A percentile compares a stretch with the other conserved stretches of the same genome.
Conservation (phyloP, 2,888 invertebrate genomes). For the Scaptomyza polygonia region DNA sequence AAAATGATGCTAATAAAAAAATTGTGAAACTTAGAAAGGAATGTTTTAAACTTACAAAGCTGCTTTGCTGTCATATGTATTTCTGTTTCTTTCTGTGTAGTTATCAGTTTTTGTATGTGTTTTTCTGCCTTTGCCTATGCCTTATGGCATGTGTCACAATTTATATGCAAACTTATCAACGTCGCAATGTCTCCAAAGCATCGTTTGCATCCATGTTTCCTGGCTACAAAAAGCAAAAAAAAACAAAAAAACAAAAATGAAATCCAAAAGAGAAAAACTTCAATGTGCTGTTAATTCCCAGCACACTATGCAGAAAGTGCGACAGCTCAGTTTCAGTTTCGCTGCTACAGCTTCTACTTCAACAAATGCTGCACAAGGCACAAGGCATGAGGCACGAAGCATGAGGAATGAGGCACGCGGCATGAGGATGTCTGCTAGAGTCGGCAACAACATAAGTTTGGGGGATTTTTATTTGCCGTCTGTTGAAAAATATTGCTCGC, state of each 20-base stretch:
- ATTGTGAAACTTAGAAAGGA: too few species aligned
- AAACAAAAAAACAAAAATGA: slow-evolving; percentile 26
- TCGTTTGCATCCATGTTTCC: slow-evolving; percentile 71
- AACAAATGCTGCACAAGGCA: slow-evolving; percentile 28
- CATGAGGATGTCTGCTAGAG: slow-evolving; percentile 51
- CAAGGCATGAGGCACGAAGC: slow-evolving; percentile 21
- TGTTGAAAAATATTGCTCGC: slow-evolving; percentile 74
- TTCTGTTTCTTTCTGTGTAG: neutral
- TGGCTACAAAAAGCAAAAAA: slow-evolving; percentile 22
- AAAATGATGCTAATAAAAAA: too few species aligned
- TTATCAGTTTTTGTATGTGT: slow-evolving; percentile 30
- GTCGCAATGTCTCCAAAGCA: slow-evolving; percentile 72
- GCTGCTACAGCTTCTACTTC: slow-evolving; percentile 21
- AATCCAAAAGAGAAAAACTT: slow-evolving; percentile 29
- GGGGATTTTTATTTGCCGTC: slow-evolving; percentile 80
- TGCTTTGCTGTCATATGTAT: neutral
- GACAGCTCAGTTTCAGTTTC: slow-evolving; percentile 17
- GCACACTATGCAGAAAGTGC: slow-evolving; percentile 48
- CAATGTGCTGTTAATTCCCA: slow-evolving; percentile 77
- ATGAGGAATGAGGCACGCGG: slow-evolving; percentile 34
- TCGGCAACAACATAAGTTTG: slow-evolving; percentile 76
- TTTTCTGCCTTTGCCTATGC: slow-evolving; percentile 8
- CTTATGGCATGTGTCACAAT: slow-evolving; percentile 69
- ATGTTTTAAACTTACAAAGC: too few species aligned
- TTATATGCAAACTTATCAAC: slow-evolving; percentile 80